Conservation (phyloP, 2,888 invertebrate species). For the Patella caerulea region DNA sequence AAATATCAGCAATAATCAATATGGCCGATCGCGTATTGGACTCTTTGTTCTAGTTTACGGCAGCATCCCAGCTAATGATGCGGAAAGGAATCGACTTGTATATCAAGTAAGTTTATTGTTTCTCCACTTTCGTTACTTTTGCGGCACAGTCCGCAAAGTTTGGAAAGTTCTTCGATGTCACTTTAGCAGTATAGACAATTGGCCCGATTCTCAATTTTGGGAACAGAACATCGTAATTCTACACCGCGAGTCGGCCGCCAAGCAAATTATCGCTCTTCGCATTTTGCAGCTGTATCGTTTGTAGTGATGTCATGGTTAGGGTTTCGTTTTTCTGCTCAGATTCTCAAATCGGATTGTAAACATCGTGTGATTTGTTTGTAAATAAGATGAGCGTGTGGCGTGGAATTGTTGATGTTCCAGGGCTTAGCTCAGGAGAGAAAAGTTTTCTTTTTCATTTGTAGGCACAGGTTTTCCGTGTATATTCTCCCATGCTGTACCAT, state of each 20-base stretch:
- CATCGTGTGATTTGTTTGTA: slow-evolving; percentile 6
- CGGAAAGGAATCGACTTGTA: slow-evolving; percentile 10
- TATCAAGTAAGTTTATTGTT: slow-evolving; percentile 14
- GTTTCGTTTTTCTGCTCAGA: not conserved
- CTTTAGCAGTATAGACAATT: slow-evolving; percentile 12
- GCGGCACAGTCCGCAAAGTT: slow-evolving; percentile 28
- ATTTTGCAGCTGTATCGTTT: slow-evolving; percentile 2
- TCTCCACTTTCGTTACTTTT: not conserved
- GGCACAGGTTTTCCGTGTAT: not conserved
- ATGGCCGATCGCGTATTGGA: slow-evolving; percentile 49
- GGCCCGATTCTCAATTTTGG: not conserved
- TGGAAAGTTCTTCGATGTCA: slow-evolving; percentile 31
- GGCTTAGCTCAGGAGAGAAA: not conserved
- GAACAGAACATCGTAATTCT: slow-evolving; percentile 3
- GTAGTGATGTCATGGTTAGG: slow-evolving; percentile 7
- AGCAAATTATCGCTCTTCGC: not conserved
- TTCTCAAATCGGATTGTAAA: slow-evolving; percentile 4
- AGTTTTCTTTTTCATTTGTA: not conserved
- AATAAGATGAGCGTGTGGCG: slow-evolving; percentile 2
- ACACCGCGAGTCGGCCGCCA: not conserved
- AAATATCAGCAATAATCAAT: slow-evolving; percentile 58
- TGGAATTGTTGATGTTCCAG: slow-evolving; percentile 3
- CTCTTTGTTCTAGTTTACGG: slow-evolving; percentile 36
- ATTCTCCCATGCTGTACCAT: not conserved
- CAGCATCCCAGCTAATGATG: slow-evolving; percentile 25